A percentile compares a stretch with the other conserved stretches of the same genome.
These are phyloP conservation scores for Argyresthia albistria DNA, from an alignment of 2,888 invertebrate species.

Conservation along the genomic window DNA sequence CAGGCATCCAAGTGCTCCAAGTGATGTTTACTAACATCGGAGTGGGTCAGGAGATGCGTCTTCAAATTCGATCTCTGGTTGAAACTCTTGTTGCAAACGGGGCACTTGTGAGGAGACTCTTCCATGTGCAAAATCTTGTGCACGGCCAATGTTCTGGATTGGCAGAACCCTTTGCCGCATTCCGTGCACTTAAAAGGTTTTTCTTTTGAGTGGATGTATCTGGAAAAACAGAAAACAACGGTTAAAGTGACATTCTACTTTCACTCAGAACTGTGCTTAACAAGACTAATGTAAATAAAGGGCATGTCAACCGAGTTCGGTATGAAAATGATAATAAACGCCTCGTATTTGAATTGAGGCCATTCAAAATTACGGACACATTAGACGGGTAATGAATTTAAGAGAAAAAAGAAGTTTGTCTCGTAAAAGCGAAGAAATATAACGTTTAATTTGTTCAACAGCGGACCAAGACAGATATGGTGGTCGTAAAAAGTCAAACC, in stretches of 20 bases:
- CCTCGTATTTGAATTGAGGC: conserved; percentile 41
- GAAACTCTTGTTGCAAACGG: conserved; percentile 89
- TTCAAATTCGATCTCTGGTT: conserved; percentile 94
- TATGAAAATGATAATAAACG: conserved; percentile 31
- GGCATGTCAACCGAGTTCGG: conserved; percentile 17
- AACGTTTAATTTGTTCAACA: conserved; percentile 68
- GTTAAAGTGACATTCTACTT: conserved; percentile 18
- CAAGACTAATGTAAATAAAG: conserved; percentile 31
- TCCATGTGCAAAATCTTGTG: conserved; percentile 96
- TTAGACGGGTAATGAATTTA: conserved; percentile 52
- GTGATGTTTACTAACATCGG: conserved; percentile 74
- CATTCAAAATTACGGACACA: conserved; percentile 29
- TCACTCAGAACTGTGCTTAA: conserved; percentile 21
- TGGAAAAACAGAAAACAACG: conserved; percentile 55
- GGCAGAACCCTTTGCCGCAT: conserved; percentile 99
- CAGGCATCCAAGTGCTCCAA: conserved; percentile 63
- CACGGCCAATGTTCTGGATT: conserved; percentile 94
- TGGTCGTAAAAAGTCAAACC: conserved; percentile 67
- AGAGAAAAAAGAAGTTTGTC: conserved; percentile 46
- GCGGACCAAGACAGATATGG: conserved; percentile 67
- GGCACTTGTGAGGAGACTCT: conserved; percentile 94
- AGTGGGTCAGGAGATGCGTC: conserved; percentile 90
- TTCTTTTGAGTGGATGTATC: conserved; percentile 98
- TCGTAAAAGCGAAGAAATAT: conserved; percentile 70
- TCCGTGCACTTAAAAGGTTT: conserved; percentile 98